A percentile compares a stretch with the other conserved stretches of the same genome.
phyloP scores from a whole-genome alignment of 1,140 invertebrate species.

The Uloborus diversus region DNA sequence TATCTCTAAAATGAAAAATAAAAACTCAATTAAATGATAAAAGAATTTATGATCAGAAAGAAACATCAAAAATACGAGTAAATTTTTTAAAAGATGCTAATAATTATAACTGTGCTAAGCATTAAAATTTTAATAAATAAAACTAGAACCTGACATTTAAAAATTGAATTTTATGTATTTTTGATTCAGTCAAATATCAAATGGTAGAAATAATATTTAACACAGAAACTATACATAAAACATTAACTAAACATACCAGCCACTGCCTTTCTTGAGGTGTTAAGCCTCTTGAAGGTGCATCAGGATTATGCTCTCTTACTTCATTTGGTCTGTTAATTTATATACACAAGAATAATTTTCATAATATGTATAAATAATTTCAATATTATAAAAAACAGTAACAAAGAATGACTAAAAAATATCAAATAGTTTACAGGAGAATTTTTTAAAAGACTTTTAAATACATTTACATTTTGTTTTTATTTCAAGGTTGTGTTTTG shows the following conservation, averaged over 20 bases:
- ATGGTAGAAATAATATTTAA: background rate
- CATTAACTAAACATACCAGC: conserved; percentile 35
- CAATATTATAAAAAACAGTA: too few species aligned
- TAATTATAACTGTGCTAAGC: background rate
- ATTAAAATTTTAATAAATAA: too few species aligned
- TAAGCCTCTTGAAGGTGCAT: background rate
- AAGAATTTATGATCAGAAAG: background rate
- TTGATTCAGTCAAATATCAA: background rate
- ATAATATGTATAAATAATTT: too few species aligned
- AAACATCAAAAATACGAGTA: background rate
- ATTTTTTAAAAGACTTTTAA: too few species aligned
- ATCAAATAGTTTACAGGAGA: too few species aligned
- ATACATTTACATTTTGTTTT: too few species aligned
- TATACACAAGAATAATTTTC: too few species aligned
- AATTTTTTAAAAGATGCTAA: background rate
- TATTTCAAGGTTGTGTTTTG: too few species aligned
- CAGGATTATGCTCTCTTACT: conserved; percentile 4
- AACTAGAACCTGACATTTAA: too few species aligned
- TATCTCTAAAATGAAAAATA: conserved; percentile 33
- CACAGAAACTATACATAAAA: background rate
- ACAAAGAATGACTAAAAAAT: too few species aligned
- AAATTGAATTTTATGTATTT: too few species aligned
- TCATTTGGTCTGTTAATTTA: conserved; percentile 4
- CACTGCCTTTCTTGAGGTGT: conserved; percentile 40
- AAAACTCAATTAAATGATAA: background rate